Conservation (phyloP, 2,113 vertebrate genomes). For the Gasterosteus nipponicus region DNA sequence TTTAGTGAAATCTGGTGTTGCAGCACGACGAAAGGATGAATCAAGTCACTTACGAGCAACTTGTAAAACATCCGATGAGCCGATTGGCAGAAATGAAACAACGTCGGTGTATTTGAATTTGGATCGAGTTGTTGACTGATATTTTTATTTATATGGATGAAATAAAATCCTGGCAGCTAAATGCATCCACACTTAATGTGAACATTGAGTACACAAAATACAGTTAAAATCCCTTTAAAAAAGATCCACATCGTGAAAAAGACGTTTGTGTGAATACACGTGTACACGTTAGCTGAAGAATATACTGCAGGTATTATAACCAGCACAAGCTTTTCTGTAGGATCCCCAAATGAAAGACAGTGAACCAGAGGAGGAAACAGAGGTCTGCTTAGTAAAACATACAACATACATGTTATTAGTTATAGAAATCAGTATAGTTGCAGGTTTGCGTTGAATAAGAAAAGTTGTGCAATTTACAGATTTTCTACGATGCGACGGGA, state of each 20-base stretch:
- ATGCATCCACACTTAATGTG: neutral
- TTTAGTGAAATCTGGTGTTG: neutral
- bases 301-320: neutral
- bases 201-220: too few relatives aligned
- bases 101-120: neutral
- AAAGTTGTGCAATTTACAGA: conserved; percentile 67
- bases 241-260: too few relatives aligned
- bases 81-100: neutral
- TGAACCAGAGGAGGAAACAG: neutral
- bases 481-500: conserved; percentile 44
- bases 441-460: conserved; percentile 33
- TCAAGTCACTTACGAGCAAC: too few relatives aligned
- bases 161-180: neutral
- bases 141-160: too few relatives aligned
- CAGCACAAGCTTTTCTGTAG: neutral
- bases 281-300: too few relatives aligned
- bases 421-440: conserved; percentile 64
- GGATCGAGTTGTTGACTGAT: neutral
- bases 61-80: too few relatives aligned
- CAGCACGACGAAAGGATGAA: neutral
- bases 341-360: neutral
- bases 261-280: too few relatives aligned
- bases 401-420: conserved; percentile 56
- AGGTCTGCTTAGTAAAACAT: conserved; percentile 65
- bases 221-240: neutral